Percentiles rank a stretch among this genome's conserved stretches.
Conservation (phyloP, 2,113 vertebrate genomes). For the Ranitomeya variabilis region DNA sequence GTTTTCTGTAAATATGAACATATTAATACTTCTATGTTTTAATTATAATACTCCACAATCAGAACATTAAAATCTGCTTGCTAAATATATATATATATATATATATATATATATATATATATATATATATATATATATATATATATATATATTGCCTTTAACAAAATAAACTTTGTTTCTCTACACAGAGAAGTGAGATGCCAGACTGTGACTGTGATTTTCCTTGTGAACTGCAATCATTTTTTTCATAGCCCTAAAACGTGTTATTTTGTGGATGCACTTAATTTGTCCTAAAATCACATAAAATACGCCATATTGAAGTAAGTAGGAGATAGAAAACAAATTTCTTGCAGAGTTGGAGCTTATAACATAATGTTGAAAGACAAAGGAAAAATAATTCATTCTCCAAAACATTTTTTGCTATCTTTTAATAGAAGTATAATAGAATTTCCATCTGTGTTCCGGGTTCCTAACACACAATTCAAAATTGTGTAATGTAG, state of each 20-base stretch:
- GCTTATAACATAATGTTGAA: background rate
- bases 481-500: background rate
- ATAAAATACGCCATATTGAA: background rate
- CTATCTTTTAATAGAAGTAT: background rate
- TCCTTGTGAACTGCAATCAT: background rate
- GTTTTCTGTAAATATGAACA: background rate
- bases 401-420: background rate
- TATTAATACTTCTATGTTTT: background rate
- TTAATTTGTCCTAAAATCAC: conserved; percentile 24
- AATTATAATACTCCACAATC: background rate
- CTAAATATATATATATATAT: no score
- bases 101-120: no score
- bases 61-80: background rate
- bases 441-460: background rate
- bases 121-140: no score
- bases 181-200: background rate
- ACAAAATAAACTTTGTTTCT: background rate
- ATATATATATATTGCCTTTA: background rate
- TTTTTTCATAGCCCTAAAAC: conserved; percentile 11
- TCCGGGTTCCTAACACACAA: background rate
- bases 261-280: background rate
- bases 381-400: conserved; percentile 11
- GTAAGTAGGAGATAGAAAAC: background rate
- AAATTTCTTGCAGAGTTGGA: background rate
- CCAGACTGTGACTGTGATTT: background rate